Base-by-base conservation (phyloP, 1,140 invertebrate species). In the Tetraneura akinire region DNA sequence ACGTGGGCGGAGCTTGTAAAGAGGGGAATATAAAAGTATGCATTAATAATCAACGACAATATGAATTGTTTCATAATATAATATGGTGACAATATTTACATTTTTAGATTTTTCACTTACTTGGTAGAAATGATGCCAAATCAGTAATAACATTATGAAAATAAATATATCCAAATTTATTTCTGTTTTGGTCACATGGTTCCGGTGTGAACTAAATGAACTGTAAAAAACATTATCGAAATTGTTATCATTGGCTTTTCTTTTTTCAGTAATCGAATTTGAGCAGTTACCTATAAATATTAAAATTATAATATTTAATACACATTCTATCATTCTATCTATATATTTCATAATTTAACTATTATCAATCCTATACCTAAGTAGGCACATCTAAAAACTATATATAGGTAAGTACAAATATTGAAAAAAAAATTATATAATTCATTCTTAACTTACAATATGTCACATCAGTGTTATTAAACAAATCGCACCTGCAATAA, bases 161-260 rank as follows among this genome's bases (percentile, higher is more conserved):
- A 76, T 26, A 42, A 76, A 29, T 6, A 76, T 42, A 1, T 76
- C 71, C 13, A 42, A 11, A 13, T 10, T 8, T 21, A 57, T 76
- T 42, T n/a, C 32, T 0, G 71, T 51, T 23, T 26, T 57, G 11
- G 71, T 4, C 32, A 76, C 71, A 18, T 57, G 51, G 16, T 76
- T 76, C n/a, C 53, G 49, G n/a, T 76, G 51, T 3, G 71, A 76
- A 57, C 23, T 76, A 29, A 76, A 76, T 57, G 71, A 76, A 47
- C 51, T 57, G 51, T 76, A 76, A 42, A 76, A 55, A 0, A 57
- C 18, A 23, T 10, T 14, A 70, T 45, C 32, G 18, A 51, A 9
- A 10, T 18, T 21, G 18, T 42, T 16, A 3, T 76, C 71, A 5
- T 76, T 45, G 29, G 51, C 71, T 76, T 32, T 37, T 37, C 71